Evolutionary conservation across 2,888 invertebrate genomes (phyloP).

Genomic region (Phengaris arion): DNA sequence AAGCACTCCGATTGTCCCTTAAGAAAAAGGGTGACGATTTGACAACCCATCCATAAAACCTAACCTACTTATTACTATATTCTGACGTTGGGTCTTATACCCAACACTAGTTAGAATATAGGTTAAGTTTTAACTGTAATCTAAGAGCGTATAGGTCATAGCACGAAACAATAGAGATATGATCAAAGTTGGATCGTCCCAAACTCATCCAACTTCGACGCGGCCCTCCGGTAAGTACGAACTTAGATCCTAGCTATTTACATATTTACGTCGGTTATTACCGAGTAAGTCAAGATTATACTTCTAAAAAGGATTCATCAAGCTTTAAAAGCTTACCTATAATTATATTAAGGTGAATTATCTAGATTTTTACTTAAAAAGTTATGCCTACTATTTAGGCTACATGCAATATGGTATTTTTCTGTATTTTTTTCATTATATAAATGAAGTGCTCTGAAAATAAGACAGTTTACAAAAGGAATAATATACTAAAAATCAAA

Average conservation of each 20-base stretch:
- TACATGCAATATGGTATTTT: too few relatives aligned
- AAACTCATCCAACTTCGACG: slow-evolving; percentile 34
- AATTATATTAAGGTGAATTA: too few relatives aligned
- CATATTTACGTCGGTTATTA: not conserved
- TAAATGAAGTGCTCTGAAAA: too few relatives aligned
- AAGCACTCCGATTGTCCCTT: too few relatives aligned
- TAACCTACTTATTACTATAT: not conserved
- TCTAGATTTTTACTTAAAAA: too few relatives aligned
- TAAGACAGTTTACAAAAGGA: too few relatives aligned
- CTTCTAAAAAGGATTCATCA: not conserved
- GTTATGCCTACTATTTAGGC: too few relatives aligned
- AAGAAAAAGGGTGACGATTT: too few relatives aligned
- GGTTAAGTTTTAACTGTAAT: slow-evolving; percentile 15
- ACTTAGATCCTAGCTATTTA: slow-evolving; percentile 7
- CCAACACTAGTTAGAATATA: not conserved
- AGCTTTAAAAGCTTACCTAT: too few relatives aligned
- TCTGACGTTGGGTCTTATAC: not conserved
- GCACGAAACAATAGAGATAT: slow-evolving; percentile 42
- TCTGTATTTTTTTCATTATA: too few relatives aligned
- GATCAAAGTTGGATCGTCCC: slow-evolving; percentile 41
- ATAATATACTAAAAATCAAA: too few relatives aligned
- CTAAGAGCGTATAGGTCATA: slow-evolving; percentile 14
- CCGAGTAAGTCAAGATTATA: not conserved
- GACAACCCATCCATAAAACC: too few relatives aligned
- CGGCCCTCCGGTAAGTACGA: not conserved